Percentiles rank a stretch among this genome's conserved stretches.
Conservation (phyloP, 2,888 invertebrate species). For the Tolmerus cingulatus region DNA sequence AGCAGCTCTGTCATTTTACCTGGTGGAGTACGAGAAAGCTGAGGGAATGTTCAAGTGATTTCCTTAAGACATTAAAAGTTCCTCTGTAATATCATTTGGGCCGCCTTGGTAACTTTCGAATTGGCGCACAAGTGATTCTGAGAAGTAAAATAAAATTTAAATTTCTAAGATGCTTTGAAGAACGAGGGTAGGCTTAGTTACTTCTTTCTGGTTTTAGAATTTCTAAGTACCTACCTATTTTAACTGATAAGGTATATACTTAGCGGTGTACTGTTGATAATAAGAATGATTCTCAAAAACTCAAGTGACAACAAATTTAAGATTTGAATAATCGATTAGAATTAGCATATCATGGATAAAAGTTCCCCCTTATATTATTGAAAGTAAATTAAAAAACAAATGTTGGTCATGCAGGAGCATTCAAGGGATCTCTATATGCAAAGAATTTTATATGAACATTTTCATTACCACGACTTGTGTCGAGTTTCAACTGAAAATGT, state of each 20-base stretch:
- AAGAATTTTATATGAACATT: no score
- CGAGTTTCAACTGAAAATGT: no score
- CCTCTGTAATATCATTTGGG: neutral
- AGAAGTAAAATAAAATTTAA: neutral
- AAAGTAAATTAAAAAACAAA: no score
- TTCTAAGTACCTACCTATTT: neutral
- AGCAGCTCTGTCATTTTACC: neutral
- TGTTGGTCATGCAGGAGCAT: no score
- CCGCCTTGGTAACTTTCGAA: neutral
- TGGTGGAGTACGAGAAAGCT: neutral
- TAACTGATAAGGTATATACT: neutral
- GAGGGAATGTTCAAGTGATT: neutral
- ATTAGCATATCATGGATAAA: neutral
- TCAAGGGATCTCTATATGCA: no score
- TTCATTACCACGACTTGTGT: no score
- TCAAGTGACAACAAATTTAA: neutral
- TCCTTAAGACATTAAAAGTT: neutral
- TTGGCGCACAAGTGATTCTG: neutral
- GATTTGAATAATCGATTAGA: neutral
- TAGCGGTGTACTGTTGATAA: neutral
- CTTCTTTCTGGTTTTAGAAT: neutral
- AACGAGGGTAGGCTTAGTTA: neutral
- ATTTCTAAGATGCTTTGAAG: neutral
- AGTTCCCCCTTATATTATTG: neutral
- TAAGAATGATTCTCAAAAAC: neutral